Evolutionary conservation across 2,888 invertebrate species (phyloP), one percentile per base, ranked within the genome.

Genomic region (Rhagophthalmus giganteus): DNA sequence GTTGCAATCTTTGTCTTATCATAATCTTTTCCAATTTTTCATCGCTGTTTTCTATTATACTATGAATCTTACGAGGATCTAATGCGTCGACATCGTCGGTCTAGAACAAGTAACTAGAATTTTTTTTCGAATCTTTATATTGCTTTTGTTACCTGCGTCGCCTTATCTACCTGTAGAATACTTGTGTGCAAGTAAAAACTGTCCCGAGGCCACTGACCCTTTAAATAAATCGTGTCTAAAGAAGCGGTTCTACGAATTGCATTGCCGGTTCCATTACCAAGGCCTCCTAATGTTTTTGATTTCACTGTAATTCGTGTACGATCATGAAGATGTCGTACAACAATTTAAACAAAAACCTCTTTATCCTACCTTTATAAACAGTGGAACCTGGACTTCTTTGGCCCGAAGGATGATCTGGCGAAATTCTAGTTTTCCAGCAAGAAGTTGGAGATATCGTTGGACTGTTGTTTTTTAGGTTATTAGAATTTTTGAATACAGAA

Each of bases 171-270:
- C 74, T 86, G 83, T 62, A 87, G 77, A 57, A 83, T 74, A 59
- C 83, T 83, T 62, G 83, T 81, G 67, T 86, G 83, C 61, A 83
- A 79, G 69, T 85, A 85, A 65, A 85, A 82, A 57, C 74, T 75
- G 68, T 88, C 88, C 63, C 85, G 79, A 28, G 88, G 85, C 86
- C 87, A 88, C 67, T 87, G 87, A 64, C 87, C 88, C 70, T 85
- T 85, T 65, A 88, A 80, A 74, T 89, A 88, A 63, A 90, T 81
- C 11, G 88, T 85, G 71, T 90, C 90, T 61, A 90, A 74, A 2
- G 89, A 90, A 26, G 88, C 88, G 49, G 89, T 89, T 61, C 89
- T 81, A 66, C 88, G 78, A 64, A 88, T 88, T 55, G 78, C 79
- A 75, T 78, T 82, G 52, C 79, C 78, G 56, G 81, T 51, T 14